A percentile compares a stretch with the other conserved stretches of the same genome.
These are phyloP conservation scores for Carassius gibelio DNA, from an alignment of 2,113 vertebrate genomes.

Conservation along the genomic window DNA sequence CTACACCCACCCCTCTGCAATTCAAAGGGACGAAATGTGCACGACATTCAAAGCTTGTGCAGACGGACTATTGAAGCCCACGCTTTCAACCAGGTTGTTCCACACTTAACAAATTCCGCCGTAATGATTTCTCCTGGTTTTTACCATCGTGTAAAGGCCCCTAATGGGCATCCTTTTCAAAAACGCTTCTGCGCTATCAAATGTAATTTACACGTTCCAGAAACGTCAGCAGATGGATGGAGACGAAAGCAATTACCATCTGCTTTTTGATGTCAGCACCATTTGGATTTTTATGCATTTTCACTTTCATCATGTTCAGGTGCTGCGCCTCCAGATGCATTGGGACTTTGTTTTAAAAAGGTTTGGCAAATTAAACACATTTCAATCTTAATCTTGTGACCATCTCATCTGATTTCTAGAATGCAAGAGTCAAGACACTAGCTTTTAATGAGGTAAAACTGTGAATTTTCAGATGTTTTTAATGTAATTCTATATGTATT, in stretches of 20 bases:
- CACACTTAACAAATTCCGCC: conserved; percentile 10
- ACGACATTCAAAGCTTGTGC: not conserved
- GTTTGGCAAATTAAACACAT: not conserved
- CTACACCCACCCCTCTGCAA: conserved; percentile 16
- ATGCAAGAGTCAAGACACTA: not conserved
- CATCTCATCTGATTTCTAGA: not conserved
- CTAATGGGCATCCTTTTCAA: conserved; percentile 46
- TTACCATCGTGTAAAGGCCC: conserved; percentile 31
- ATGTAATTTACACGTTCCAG: conserved; percentile 53
- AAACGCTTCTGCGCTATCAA: conserved; percentile 31
- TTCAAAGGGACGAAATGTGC: not conserved
- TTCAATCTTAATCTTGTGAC: not conserved
- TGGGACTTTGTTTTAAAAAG: not conserved
- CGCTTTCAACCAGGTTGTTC: conserved; percentile 20
- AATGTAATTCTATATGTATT: too few species aligned
- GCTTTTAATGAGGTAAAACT: not conserved
- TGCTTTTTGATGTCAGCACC: conserved; percentile 28
- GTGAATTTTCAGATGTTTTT: not conserved
- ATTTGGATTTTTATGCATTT: conserved; percentile 37
- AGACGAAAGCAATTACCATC: conserved; percentile 48
- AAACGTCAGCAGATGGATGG: conserved; percentile 30
- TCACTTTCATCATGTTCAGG: conserved; percentile 5
- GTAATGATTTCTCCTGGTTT: conserved; percentile 42
- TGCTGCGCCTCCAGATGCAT: conserved; percentile 23
- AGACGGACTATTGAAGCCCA: not conserved